Evolutionary conservation across 2,888 invertebrate genomes (phyloP), one percentile per base, ranked within the genome.

Genomic region (Chironomus tentans): DNA sequence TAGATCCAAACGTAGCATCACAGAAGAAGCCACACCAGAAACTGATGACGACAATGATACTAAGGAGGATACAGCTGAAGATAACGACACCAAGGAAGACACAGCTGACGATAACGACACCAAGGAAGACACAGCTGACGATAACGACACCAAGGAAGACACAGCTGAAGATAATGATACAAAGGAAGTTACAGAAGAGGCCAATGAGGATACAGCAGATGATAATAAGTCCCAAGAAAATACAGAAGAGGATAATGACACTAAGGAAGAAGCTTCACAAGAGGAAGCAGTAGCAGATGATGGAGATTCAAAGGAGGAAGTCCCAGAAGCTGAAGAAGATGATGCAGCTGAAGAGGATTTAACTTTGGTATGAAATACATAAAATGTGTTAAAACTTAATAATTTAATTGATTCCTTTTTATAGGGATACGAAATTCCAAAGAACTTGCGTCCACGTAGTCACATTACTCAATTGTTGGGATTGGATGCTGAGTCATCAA

Each of bases 401-500:
- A 56, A 56, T 56, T n/a, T 2, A 15, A 18, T 74, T 76, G 62
- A 65, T 56, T 76, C 47, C 3, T 21, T 68, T n/a, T 76, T 69
- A 61, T 68, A 91, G 88, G 91, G 90, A 81, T 87, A 88, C 79
- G 90, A 90, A 81, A 89, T 93, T 79, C 93, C 93, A 4, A 88
- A 90, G 80, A 90, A 93, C 79, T 85, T 93, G 74, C 88, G 95
- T 82, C 88, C 91, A 74, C 88, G 94, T 78, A 90, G 91, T 74
- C 94, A 95, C 81, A 90, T 96, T 77, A 89, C 89, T 77, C 90
- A 92, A 81, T 87, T 96, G 68, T 84, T 96, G 65, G 91, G 92
- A 81, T 83, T 96, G 77, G 92, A 94, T 79, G 90, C 91, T 77
- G 92, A 92, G 80, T 88, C 90, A 47, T 74, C 74, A n/a, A 74